Evolutionary conservation across 2,797 vertebrate genomes (phyloP).

Genomic region (Sebastes trivittatus): DNA sequence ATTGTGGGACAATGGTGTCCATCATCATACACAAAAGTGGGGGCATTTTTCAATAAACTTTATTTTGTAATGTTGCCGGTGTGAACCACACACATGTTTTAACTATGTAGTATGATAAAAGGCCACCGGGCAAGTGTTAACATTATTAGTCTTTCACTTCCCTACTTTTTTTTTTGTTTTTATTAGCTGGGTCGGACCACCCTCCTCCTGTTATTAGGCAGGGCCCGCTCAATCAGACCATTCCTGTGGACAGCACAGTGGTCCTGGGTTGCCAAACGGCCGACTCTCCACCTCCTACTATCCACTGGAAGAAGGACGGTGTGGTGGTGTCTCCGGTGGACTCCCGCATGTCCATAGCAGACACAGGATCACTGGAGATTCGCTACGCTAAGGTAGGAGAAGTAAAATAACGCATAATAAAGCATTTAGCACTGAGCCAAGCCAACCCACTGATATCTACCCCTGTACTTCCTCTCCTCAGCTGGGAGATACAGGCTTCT

Average conservation of each 20-base stretch:
- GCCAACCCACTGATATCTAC: not conserved
- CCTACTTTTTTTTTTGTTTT: not conserved
- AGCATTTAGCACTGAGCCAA: not conserved
- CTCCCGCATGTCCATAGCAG: conserved; percentile 89
- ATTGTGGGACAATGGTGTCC: not conserved
- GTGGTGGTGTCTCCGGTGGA: conserved; percentile 86
- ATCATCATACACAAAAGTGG: not conserved
- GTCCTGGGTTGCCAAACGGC: conserved; percentile 86
- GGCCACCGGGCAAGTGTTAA: not conserved
- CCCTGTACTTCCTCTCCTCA: conserved; percentile 55
- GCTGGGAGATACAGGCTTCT: conserved; percentile 93
- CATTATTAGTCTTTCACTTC: not conserved
- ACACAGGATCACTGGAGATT: conserved; percentile 89
- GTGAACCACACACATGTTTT: not conserved
- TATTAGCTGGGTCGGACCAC: conserved; percentile 88
- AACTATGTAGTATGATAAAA: not conserved
- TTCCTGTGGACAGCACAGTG: conserved; percentile 91
- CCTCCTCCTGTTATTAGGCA: conserved; percentile 94
- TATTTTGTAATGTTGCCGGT: not conserved
- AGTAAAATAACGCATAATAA: not conserved
- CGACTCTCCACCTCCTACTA: conserved; percentile 84
- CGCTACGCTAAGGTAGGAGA: conserved; percentile 89
- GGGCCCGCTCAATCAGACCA: conserved; percentile 93
- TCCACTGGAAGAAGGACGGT: conserved; percentile 94
- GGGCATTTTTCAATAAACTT: not conserved